Evolutionary conservation across 2,797 vertebrate genomes (phyloP).

Genomic region (Bucorvus abyssinicus): DNA sequence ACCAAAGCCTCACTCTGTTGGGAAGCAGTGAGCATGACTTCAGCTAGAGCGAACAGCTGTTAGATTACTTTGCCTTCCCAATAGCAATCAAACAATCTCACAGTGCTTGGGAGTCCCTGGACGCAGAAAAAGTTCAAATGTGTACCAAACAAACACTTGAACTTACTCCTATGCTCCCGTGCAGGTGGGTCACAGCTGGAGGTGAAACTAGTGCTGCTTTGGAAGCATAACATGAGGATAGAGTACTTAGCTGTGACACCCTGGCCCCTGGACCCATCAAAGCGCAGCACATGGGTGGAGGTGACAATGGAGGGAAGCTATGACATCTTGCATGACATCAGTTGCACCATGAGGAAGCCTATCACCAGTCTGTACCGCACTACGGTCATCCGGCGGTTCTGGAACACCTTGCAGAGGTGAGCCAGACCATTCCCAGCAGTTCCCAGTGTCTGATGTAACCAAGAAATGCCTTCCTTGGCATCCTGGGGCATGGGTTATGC

Average conservation of each 20-base stretch:
- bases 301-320: slow-evolving; percentile 99
- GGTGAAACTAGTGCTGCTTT: slow-evolving; percentile 92
- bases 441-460: background rate
- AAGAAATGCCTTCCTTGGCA: background rate
- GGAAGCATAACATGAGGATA: slow-evolving; percentile 99
- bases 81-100: background rate
- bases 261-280: slow-evolving; percentile 89
- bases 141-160: background rate
- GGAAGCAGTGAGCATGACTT: background rate
- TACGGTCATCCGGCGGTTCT: slow-evolving; percentile 95
- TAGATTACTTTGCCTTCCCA: background rate
- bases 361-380: slow-evolving; percentile 96
- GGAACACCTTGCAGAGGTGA: slow-evolving; percentile 97
- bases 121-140: background rate
- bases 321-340: slow-evolving; percentile 97
- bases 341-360: slow-evolving; percentile 95
- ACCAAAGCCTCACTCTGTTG: background rate
- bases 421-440: background rate
- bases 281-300: slow-evolving; percentile 90
- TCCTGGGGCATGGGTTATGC: background rate
- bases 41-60: background rate
- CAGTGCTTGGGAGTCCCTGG: accelerated
- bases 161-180: background rate
- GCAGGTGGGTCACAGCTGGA: slow-evolving; percentile 92
- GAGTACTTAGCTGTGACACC: slow-evolving; percentile 90